Conservation (phyloP, 2,113 vertebrate species). For the Scomber scombrus region DNA sequence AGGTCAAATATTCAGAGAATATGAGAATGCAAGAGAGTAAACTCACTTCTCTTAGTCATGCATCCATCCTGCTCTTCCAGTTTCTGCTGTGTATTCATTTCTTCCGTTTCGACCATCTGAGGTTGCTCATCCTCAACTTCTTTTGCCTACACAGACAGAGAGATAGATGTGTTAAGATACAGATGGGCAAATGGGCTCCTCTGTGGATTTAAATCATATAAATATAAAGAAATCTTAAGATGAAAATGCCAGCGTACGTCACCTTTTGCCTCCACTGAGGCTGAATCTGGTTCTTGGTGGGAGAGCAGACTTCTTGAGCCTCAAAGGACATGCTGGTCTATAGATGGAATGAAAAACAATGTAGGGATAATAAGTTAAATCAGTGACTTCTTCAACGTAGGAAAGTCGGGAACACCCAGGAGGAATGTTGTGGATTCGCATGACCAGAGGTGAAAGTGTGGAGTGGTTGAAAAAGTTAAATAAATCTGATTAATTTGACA, state of each 20-base stretch:
- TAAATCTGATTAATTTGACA: too few species aligned
- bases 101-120: conserved; percentile 34
- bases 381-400: background rate
- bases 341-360: background rate
- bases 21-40: background rate
- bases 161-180: background rate
- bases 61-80: conserved; percentile 40
- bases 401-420: background rate
- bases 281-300: conserved; percentile 54
- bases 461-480: too few species aligned
- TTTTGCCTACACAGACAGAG: conserved; percentile 7
- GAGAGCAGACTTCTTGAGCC: conserved; percentile 81
- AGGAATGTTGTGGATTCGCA: too few species aligned
- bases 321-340: conserved; percentile 85
- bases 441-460: too few species aligned
- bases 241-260: background rate
- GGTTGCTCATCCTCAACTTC: conserved; percentile 21
- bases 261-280: conserved; percentile 80
- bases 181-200: background rate
- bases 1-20: background rate
- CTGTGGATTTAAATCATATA: fast-evolving
- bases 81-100: conserved; percentile 29
- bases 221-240: background rate
- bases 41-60: conserved; percentile 60
- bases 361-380: background rate